Evolutionary conservation across 2,888 invertebrate genomes (phyloP).

Genomic region (Agrilus biguttatus): DNA sequence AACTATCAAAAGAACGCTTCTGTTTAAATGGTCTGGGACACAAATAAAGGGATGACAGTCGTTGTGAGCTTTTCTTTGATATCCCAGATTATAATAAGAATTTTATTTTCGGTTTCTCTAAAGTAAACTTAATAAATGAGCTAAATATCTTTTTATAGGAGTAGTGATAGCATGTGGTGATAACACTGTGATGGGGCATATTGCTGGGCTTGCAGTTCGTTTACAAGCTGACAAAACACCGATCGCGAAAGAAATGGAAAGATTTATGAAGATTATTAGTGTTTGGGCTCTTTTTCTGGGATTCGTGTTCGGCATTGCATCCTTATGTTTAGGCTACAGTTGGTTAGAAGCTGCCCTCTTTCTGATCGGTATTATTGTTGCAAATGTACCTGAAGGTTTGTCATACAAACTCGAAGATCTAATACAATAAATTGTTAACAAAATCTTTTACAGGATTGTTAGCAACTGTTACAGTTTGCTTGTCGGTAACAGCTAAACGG

Average conservation of each 20-base stretch:
- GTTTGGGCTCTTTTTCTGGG: conserved; percentile 43
- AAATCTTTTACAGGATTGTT: conserved; percentile 34
- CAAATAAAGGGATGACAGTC: not conserved
- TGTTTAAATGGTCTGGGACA: conserved; percentile 1
- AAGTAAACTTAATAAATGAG: too few relatives aligned
- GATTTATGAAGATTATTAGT: conserved; percentile 57
- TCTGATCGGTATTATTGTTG: conserved; percentile 44
- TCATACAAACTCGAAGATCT: too few relatives aligned
- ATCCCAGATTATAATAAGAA: too few relatives aligned
- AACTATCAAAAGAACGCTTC: too few relatives aligned
- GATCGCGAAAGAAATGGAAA: conserved; percentile 54
- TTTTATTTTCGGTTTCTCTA: too few relatives aligned
- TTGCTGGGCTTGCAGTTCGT: conserved; percentile 47
- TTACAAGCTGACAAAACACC: conserved; percentile 51
- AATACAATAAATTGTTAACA: not conserved
- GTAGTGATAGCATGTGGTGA: conserved; percentile 39
- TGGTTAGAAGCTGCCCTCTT: conserved; percentile 59
- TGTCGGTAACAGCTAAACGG: conserved; percentile 63
- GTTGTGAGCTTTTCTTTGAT: too few relatives aligned
- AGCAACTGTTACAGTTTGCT: conserved; percentile 63
- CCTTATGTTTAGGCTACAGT: conserved; percentile 48
- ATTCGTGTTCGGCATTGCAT: conserved; percentile 36
- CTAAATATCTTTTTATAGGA: conserved; percentile 12
- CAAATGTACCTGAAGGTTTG: conserved; percentile 63
- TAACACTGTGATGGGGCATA: conserved; percentile 46